Evolutionary conservation across 1,140 invertebrate species (phyloP), one percentile per base, ranked within the genome.

Genomic region (Globodera rostochiensis): DNA sequence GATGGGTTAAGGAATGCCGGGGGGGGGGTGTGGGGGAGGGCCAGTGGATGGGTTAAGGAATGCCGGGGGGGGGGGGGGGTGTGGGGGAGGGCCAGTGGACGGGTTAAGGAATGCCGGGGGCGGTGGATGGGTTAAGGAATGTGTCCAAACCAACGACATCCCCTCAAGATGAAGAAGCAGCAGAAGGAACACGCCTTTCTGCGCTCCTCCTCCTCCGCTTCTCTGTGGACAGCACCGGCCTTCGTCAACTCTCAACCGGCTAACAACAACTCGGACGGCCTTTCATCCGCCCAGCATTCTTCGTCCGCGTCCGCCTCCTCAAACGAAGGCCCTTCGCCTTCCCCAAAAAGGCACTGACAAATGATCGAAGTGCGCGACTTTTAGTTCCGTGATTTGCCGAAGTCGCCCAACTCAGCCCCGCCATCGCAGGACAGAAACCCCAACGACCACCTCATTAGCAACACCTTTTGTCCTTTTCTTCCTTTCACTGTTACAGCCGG

Each of bases 111-210:
- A 50, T 50, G 11, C 3, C 50, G 50, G 11, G 50, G 11, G 7
- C 6, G 50, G 50, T 50, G 3, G 50, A 50, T 21, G 70, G 15
- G 15, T 21, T 36, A 36, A 36, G 25, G 25, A 2, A n/a, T 6
- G 50, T 53, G 50, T 13, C 13, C 8, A 53, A 53, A 50, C 36
- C 9, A n/a, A 25, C 13, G 25, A 36, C 49, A 77, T 77, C n/a
- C 15, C 19, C 21, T 83, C 57, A 73, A 87, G 82, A 84, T 88
- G 74, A 88, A 88, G 83, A 88, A 88, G 77, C 73, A 87, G 49
- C 80, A 89, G 74, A 89, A 89, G 76, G 87, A 88, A 47, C 85
- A 85, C 49, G 86, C 80, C 13, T 88, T 88, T 64, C 64, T 87
- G n/a, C 79, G 60, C 53, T 8, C 77, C 15, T 67, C 21, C 45